These are phyloP conservation scores for Verasper variegatus DNA, from an alignment of 2,113 vertebrate species.

Conservation along the genomic window DNA sequence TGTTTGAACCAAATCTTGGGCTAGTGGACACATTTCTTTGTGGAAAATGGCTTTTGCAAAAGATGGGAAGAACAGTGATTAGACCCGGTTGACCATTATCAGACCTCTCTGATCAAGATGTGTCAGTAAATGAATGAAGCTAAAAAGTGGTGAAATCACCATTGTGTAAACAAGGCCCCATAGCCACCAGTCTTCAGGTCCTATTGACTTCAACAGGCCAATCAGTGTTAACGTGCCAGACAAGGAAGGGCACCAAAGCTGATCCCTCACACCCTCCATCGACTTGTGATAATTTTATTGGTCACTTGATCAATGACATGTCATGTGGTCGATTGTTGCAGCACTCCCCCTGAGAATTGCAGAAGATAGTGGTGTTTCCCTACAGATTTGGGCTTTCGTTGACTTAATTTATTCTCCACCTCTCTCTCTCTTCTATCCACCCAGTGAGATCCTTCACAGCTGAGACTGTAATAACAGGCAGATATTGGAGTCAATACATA, in stretches of 20 bases:
- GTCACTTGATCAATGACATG: conserved; percentile 43
- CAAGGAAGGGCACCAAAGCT: conserved; percentile 15
- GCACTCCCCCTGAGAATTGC: neutral
- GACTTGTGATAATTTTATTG: conserved; percentile 44
- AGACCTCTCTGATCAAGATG: neutral
- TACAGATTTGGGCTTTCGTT: conserved; percentile 5
- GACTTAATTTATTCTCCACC: neutral
- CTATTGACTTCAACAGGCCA: conserved; percentile 30
- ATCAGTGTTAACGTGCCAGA: conserved; percentile 20
- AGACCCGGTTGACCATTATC: neutral
- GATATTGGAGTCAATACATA: conserved; percentile 48
- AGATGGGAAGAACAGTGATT: neutral
- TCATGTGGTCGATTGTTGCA: conserved; percentile 5
- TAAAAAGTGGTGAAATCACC: neutral
- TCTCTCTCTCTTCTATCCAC: neutral
- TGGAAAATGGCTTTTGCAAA: neutral
- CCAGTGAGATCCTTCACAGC: neutral
- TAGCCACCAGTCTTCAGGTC: neutral
- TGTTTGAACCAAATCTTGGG: neutral
- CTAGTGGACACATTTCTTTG: neutral
- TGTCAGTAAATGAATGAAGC: conserved; percentile 1
- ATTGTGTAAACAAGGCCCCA: neutral
- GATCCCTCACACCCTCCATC: conserved; percentile 44
- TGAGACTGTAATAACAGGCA: conserved; percentile 30
- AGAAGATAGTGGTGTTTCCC: neutral